phyloP scores from a whole-genome alignment of 2,113 vertebrate species.

The Notarius lentiginosus region DNA sequence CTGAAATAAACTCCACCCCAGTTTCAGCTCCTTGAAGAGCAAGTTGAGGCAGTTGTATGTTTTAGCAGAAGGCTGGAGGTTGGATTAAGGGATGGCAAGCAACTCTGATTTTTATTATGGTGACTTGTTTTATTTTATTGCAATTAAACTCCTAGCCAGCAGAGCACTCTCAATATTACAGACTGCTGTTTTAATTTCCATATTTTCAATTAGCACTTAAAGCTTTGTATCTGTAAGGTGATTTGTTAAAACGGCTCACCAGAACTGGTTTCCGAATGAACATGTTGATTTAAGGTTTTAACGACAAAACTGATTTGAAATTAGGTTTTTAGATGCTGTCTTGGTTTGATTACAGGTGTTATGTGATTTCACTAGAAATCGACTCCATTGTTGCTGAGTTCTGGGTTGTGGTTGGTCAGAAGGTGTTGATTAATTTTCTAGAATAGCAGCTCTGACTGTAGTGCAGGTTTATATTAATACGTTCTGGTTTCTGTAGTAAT shows the following conservation, averaged over 20 bases:
- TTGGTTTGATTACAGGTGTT: not conserved
- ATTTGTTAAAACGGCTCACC: not conserved
- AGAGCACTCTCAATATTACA: not conserved
- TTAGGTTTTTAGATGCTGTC: not conserved
- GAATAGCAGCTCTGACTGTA: no score
- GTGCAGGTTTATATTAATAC: not conserved
- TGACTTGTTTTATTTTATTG: not conserved
- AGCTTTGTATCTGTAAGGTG: not conserved
- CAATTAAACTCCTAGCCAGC: not conserved
- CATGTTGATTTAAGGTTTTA: not conserved
- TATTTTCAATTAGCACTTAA: not conserved
- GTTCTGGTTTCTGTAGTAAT: not conserved
- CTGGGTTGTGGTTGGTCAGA: not conserved
- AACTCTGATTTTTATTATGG: not conserved
- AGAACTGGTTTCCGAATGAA: not conserved
- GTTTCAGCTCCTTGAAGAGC: not conserved
- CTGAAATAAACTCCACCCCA: not conserved
- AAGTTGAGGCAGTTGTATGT: not conserved
- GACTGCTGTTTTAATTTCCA: not conserved
- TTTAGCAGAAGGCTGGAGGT: not conserved
- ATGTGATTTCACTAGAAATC: not conserved
- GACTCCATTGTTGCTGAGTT: no score
- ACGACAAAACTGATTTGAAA: not conserved
- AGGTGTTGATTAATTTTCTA: not conserved
- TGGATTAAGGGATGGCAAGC: not conserved